A percentile compares a stretch with the other conserved stretches of the same genome.
phyloP scores from a whole-genome alignment of 2,113 vertebrate genomes.

The Oryzias curvinotus region DNA sequence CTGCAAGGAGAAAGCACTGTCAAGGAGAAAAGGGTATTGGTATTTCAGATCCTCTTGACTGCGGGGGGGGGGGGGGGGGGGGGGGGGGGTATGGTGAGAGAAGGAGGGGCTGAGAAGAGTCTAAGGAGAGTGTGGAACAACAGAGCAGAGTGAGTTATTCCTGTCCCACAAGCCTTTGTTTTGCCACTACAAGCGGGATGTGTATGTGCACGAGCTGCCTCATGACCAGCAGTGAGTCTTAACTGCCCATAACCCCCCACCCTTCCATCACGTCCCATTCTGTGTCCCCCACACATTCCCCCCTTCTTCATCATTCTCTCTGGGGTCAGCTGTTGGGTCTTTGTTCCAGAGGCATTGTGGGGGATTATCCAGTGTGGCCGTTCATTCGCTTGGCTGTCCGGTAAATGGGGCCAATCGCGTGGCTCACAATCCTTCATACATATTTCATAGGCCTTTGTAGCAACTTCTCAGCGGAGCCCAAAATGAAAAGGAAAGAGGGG shows the following conservation, averaged over 20 bases:
- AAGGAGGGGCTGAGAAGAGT: conserved; percentile 66
- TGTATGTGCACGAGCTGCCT: conserved; percentile 45
- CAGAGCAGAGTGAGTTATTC: conserved; percentile 62
- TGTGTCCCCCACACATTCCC: not conserved
- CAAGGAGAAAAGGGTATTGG: conserved; percentile 99
- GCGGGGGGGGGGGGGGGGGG: conserved; percentile 59
- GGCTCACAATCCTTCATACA: conserved; percentile 76
- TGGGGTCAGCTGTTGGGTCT: conserved; percentile 75
- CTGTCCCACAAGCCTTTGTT: conserved; percentile 64
- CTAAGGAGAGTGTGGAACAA: conserved; percentile 53
- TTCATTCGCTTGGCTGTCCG: conserved; percentile 67
- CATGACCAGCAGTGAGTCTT: conserved; percentile 56
- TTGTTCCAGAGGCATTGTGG: conserved; percentile 77
- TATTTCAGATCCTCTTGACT: conserved; percentile 95
- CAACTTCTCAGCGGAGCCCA: conserved; percentile 68
- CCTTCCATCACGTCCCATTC: conserved; percentile 32
- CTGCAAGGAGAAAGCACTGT: conserved; percentile 78
- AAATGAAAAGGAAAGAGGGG: conserved; percentile 65
- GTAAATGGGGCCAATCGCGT: conserved; percentile 74
- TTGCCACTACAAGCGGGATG: conserved; percentile 42
- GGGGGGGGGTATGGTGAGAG: conserved; percentile 36
- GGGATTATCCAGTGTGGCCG: conserved; percentile 73
- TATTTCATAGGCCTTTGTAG: conserved; percentile 75
- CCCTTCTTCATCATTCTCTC: conserved; percentile 43
- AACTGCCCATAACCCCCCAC: conserved; percentile 54